Percentiles rank a stretch among this genome's conserved stretches.
Conservation (phyloP, 2,113 vertebrate genomes). For the Cyprinodon tularosa region DNA sequence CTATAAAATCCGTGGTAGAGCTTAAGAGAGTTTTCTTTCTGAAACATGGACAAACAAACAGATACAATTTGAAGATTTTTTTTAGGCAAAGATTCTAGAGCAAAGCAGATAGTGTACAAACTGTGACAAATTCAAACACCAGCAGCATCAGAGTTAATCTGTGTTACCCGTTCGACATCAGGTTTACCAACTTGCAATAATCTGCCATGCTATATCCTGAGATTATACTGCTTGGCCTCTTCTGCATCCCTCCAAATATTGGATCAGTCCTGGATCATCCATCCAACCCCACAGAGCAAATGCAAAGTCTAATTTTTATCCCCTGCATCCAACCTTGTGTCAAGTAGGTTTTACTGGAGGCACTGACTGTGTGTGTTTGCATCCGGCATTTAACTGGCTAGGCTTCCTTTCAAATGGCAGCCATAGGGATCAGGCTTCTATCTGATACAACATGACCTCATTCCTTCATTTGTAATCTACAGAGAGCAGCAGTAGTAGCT, state of each 20-base stretch:
- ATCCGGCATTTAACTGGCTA: constrained; percentile 54
- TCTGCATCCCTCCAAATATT: constrained; percentile 72
- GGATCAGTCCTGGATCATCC: constrained; percentile 75
- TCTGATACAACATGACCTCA: constrained; percentile 64
- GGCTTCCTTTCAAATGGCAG: constrained; percentile 54
- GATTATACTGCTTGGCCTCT: constrained; percentile 63
- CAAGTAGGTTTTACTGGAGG: constrained; percentile 66
- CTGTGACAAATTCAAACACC: constrained; percentile 5
- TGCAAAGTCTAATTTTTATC: constrained; percentile 62
- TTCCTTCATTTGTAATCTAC: constrained; percentile 70
- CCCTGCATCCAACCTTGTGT: constrained; percentile 59
- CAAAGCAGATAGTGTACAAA: neutral
- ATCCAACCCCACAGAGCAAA: constrained; percentile 43
- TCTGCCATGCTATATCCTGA: constrained; percentile 59
- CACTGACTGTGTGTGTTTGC: constrained; percentile 44
- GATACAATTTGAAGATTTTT: constrained; percentile 1
- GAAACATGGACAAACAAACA: neutral
- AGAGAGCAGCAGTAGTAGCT: constrained; percentile 35
- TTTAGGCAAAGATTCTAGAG: constrained; percentile 2
- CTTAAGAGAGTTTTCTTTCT: neutral
- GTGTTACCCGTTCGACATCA: constrained; percentile 58
- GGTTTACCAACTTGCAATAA: constrained; percentile 68
- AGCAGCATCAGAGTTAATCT: constrained; percentile 50
- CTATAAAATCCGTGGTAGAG: neutral
- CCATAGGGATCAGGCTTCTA: constrained; percentile 54